A percentile compares a stretch with the other conserved stretches of the same genome.
Conservation (phyloP, 2,888 invertebrate genomes). For the Drosophila austrosaltans region DNA sequence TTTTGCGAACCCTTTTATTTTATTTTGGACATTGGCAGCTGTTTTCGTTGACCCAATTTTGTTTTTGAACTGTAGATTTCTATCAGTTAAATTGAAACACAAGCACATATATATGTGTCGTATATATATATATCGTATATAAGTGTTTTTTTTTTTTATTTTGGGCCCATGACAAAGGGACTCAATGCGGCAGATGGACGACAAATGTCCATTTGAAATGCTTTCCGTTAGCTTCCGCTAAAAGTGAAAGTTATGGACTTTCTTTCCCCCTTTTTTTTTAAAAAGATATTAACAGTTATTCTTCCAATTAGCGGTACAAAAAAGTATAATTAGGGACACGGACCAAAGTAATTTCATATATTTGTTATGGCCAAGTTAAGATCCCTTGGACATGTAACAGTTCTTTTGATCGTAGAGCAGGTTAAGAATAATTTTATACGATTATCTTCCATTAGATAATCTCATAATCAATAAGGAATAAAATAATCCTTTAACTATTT, state of each 20-base stretch:
- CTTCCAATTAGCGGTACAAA: background rate
- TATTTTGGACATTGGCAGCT: conserved; percentile 34
- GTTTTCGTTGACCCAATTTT: conserved; percentile 47
- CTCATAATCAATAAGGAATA: too few relatives aligned
- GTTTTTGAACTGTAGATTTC: conserved; percentile 58
- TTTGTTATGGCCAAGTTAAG: too few relatives aligned
- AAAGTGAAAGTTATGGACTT: conserved; percentile 17
- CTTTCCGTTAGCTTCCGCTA: conserved; percentile 28
- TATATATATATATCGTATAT: too few relatives aligned
- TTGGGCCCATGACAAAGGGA: background rate
- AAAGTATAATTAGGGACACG: too few relatives aligned
- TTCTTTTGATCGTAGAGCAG: too few relatives aligned
- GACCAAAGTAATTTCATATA: too few relatives aligned
- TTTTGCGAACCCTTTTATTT: conserved; percentile 17
- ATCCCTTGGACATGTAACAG: too few relatives aligned
- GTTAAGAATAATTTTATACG: too few relatives aligned
- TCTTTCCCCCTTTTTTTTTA: conserved; percentile 3
- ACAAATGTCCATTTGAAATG: conserved; percentile 6
- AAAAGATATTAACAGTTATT: background rate
- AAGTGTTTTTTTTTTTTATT: background rate
- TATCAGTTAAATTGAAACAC: conserved; percentile 51
- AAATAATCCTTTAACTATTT: too few relatives aligned
- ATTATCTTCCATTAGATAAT: too few relatives aligned
- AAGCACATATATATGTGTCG: background rate
- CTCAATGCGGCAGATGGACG: background rate